These are phyloP conservation scores for Rugalucina vietnamica DNA, from an alignment of 2,888 invertebrate species.

Conservation along the genomic window DNA sequence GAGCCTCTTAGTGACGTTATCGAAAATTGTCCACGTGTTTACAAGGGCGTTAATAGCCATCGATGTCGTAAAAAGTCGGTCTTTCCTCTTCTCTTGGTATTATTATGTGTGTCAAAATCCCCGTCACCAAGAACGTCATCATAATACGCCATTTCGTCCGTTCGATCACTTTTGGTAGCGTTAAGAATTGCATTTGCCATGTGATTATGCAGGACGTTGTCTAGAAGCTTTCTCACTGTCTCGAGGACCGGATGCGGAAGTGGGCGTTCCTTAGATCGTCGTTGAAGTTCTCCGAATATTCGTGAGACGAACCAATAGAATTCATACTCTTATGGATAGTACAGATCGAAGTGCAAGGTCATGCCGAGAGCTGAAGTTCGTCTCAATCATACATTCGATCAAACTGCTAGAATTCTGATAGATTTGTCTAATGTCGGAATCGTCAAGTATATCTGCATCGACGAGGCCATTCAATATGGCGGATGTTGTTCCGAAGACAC, in stretches of 20 bases:
- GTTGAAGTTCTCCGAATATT: conserved; percentile 59
- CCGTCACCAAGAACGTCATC: too few species aligned
- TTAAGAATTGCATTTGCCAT: too few species aligned
- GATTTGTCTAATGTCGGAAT: conserved; percentile 70
- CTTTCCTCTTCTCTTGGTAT: too few species aligned
- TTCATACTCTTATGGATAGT: conserved; percentile 72
- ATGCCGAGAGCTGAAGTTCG: conserved; percentile 58
- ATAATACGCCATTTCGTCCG: too few species aligned
- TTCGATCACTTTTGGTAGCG: too few species aligned
- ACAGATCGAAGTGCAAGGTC: conserved; percentile 73
- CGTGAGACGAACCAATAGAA: conserved; percentile 74
- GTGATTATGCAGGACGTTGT: too few species aligned
- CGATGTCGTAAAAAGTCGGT: conserved; percentile 76
- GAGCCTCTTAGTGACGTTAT: conserved; percentile 58
- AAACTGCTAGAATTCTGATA: conserved; percentile 71
- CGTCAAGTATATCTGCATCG: conserved; percentile 64
- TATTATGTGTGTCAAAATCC: too few species aligned
- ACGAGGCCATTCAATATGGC: conserved; percentile 70
- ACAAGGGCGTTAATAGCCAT: conserved; percentile 76
- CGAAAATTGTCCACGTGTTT: conserved; percentile 73
- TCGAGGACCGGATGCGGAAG: conserved; percentile 66
- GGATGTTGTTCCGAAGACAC: conserved; percentile 74
- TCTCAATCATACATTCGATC: conserved; percentile 64
- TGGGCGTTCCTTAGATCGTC: conserved; percentile 28
- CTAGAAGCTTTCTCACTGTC: too few species aligned